Percentiles rank a stretch among this genome's conserved stretches.
phyloP scores from a whole-genome alignment of 2,888 invertebrate species.

The Ceraclea dissimilis region DNA sequence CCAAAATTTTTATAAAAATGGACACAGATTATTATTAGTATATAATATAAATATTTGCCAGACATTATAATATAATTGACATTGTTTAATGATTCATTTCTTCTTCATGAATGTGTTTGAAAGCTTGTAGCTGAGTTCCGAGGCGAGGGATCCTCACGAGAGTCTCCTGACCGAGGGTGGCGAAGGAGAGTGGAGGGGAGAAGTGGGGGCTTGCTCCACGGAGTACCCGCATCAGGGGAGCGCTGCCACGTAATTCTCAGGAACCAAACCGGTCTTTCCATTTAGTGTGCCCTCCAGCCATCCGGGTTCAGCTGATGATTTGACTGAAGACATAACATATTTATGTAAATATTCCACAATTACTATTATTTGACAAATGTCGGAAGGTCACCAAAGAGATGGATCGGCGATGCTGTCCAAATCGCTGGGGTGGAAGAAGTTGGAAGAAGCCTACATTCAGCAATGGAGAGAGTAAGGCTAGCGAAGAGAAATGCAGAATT shows the following conservation, averaged over 20 bases:
- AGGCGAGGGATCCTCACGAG: constrained; percentile 12
- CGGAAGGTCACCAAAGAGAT: no score
- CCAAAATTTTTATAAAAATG: no score
- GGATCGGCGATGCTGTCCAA: no score
- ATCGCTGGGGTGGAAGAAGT: no score
- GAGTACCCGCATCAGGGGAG: constrained; percentile 50
- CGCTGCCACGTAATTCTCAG: constrained; percentile 93
- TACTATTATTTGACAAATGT: no score
- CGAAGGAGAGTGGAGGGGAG: constrained; percentile 2
- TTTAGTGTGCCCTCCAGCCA: constrained; percentile 94
- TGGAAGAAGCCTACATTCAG: no score
- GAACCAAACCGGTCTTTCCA: constrained; percentile 87
- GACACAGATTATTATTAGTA: no score
- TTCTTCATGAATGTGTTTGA: constrained; percentile 4
- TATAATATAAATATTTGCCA: no score
- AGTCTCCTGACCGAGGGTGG: constrained; percentile 6
- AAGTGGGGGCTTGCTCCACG: constrained; percentile 4
- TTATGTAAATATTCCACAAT: no score
- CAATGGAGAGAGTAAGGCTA: no score
- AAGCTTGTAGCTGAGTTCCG: constrained; percentile 1
- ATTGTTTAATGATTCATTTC: neutral
- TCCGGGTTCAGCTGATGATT: constrained; percentile 89
- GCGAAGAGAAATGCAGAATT: no score
- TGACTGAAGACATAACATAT: constrained; percentile 58
- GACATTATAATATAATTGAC: no score